Percentiles rank a stretch among this genome's conserved stretches.
phyloP scores from a whole-genome alignment of 2,113 vertebrate species.

The Apodemus speciosus region DNA sequence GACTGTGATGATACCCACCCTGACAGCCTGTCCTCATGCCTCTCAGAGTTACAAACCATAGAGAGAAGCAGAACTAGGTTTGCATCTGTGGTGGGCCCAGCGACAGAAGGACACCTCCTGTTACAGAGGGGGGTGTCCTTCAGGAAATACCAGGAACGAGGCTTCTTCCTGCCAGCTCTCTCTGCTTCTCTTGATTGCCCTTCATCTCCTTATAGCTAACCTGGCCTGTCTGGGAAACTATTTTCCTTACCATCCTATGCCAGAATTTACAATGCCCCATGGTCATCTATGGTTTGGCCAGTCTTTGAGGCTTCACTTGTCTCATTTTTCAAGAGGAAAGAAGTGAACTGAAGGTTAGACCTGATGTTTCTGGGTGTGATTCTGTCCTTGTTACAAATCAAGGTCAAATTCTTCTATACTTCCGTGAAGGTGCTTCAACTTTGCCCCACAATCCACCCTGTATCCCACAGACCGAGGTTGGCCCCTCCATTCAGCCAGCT shows the following conservation, averaged over 20 bases:
- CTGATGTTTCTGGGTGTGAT: not conserved
- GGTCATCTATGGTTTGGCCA: not conserved
- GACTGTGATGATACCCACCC: not conserved
- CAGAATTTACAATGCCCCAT: not conserved
- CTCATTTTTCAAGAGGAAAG: not conserved
- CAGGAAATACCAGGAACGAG: not conserved
- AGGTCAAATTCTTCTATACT: not conserved
- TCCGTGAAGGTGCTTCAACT: not conserved
- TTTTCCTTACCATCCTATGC: not conserved
- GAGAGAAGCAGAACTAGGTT: not conserved
- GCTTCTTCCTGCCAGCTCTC: not conserved
- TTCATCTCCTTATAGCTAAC: not conserved
- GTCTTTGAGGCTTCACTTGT: not conserved
- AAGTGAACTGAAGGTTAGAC: not conserved
- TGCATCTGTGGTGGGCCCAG: not conserved
- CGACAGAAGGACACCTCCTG: not conserved
- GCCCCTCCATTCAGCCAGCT: not conserved
- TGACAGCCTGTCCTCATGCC: rapidly evolving
- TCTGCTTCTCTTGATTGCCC: not conserved
- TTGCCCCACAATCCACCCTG: not conserved
- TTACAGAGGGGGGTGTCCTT: not conserved
- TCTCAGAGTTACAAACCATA: slow-evolving; percentile 2
- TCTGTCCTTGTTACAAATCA: not conserved
- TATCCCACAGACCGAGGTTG: no score
- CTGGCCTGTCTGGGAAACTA: not conserved